Evolutionary conservation across 2,797 vertebrate species (phyloP), one percentile per base, ranked within the genome.

Genomic region (Tokudaia tokunoshimensis): DNA sequence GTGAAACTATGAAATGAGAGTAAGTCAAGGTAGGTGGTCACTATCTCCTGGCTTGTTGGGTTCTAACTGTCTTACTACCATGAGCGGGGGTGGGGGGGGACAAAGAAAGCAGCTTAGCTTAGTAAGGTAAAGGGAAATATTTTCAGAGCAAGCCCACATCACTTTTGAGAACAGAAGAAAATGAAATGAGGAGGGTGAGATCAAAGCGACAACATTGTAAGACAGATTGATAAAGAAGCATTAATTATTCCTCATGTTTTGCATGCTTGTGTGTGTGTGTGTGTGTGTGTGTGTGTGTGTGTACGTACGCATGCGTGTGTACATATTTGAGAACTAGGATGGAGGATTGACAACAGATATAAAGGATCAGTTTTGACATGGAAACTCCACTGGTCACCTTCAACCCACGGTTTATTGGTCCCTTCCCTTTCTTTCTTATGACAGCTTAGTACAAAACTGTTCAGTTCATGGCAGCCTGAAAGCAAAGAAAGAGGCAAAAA

Each of bases 1-100:
- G 37, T 93, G 82, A 84, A 97, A 92, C 74, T 55, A 65, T 95
- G 80, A 94, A 41, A 55, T 91, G 34, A 86, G 22, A 83, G 63
- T 26, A 76, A 94, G 59, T 12, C 26, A 1, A 29, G 6, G 81
- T 11, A 91, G 72, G 34, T 65, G 65, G 50, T 44, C 44, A 61
- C 37, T 72, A 6, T 75, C 15, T 75, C 34, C 6, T 63, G n/a
- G 61, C 8, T 55, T 87, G 29, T 92, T 11, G 5, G 17, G 6
- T 96, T 92, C 67, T 96, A 67, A 74, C 59, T 55, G 12, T 89
- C 50, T 74, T 26, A 93, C n/a, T 26, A 41, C 47, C 44, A 20
- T 1, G 0, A 14, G 0, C 5, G 0, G 3, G 37, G 41, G 19
- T 2, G 59, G 41, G 26, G 78, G 41, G 88, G 24, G 94, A 47